These are phyloP conservation scores for Gasteruption jaculator DNA, from an alignment of 2,888 invertebrate genomes.

Conservation along the genomic window DNA sequence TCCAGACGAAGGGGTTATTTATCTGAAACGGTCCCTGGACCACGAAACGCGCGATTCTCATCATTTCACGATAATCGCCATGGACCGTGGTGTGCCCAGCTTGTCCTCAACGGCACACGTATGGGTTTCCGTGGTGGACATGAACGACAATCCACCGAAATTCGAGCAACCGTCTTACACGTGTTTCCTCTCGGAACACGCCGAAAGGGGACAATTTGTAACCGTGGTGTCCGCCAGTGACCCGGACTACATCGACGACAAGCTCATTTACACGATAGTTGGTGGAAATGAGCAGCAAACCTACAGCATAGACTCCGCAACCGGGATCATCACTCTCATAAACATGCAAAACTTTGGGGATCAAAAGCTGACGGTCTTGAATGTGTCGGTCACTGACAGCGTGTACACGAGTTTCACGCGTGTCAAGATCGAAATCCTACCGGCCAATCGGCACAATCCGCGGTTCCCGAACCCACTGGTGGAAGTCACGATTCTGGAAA, in stretches of 20 bases:
- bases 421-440: constrained; percentile 71
- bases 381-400: constrained; percentile 93
- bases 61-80: constrained; percentile 75
- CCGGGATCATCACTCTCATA: constrained; percentile 65
- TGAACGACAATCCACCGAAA: constrained; percentile 87
- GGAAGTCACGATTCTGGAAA: constrained; percentile 78
- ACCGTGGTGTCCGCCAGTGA: constrained; percentile 86
- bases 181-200: constrained; percentile 75
- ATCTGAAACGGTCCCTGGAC: constrained; percentile 74
- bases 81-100: constrained; percentile 80
- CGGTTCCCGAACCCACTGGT: constrained; percentile 72
- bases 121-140: constrained; percentile 80
- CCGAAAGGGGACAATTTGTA: constrained; percentile 81
- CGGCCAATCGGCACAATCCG: constrained; percentile 77
- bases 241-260: constrained; percentile 76
- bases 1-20: constrained; percentile 70
- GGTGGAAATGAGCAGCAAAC: constrained; percentile 76
- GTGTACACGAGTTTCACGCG: constrained; percentile 87
- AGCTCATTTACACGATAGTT: constrained; percentile 76
- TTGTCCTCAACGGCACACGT: constrained; percentile 78
- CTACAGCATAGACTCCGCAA: constrained; percentile 62
- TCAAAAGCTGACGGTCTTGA: constrained; percentile 65
- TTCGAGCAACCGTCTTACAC: constrained; percentile 79
- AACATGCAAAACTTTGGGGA: constrained; percentile 72
- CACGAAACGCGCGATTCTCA: constrained; percentile 71